Base-by-base conservation (phyloP, 2,888 invertebrate genomes). In the Ferdinandea cuprea region DNA sequence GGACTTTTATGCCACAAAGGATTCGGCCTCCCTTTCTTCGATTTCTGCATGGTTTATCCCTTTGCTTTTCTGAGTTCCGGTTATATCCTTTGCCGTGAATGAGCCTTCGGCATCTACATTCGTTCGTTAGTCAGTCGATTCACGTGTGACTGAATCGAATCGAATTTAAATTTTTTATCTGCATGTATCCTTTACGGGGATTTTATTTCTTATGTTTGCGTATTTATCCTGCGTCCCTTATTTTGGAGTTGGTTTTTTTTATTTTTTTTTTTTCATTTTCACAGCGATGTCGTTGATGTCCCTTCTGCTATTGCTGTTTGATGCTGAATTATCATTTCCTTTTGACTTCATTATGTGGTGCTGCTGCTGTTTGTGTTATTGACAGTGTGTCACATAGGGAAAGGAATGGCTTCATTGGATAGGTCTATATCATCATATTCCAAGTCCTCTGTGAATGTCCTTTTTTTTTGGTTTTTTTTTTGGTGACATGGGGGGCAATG, bases 111-210 rank as follows among this genome's bases (percentile, higher is more conserved):
- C 54, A 37, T 65, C 44, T 61, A 35, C 42, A 40, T 15, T 7
- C 40, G 63, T 78, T 83, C 78, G 78, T 83, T 83, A 78, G 78
- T 68, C 72, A 83, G 83, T 83, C 83, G 66, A 78, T 83, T 83
- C 83, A 83, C 83, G 83, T 83, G 65, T 83, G 68, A 66, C 72
- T 61, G 72, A 78, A 78, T 78, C 78, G 83, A 83, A 83, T 83
- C 83, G 83, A 83, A 83, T 83, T 83, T 83, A 83, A 83, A 83
- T 83, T 83, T 83, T 83, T 78, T 83, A 83, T 83, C 78, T 78
- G 66, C 78, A 77, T 78, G 56, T 78, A 68, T 78, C 83, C 83
- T 77, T 83, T 73, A 78, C 68, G 63, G 78, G 72, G 56, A 83
- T 83, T 83, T 83, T 78, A 72, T 58, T 78, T 83, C 78, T 83